Percentiles rank a stretch among this genome's conserved stretches.
phyloP scores from a whole-genome alignment of 1,140 invertebrate genomes.

The Lerema accius region DNA sequence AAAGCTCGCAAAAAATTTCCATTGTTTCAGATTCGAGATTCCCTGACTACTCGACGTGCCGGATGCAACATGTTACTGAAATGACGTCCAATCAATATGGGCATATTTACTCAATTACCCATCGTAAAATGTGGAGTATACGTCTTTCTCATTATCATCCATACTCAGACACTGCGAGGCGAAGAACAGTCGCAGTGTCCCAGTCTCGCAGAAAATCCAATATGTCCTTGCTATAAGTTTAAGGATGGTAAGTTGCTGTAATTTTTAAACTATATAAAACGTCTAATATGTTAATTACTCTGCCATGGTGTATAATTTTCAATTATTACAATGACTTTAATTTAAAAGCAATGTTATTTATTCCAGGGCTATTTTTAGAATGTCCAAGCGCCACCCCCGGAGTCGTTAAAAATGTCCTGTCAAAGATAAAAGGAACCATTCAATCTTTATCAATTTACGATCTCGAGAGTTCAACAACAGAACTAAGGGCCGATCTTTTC shows the following conservation, averaged over 20 bases:
- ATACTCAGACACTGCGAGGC: slow-evolving; percentile 77
- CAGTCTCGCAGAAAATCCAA: slow-evolving; percentile 87
- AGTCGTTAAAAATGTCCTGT: slow-evolving; percentile 84
- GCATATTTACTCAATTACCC: slow-evolving; percentile 59
- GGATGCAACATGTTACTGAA: slow-evolving; percentile 72
- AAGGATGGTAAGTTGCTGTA: slow-evolving; percentile 94
- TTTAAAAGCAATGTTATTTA: slow-evolving; percentile 30
- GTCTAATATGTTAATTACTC: too few relatives aligned
- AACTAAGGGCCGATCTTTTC: slow-evolving; percentile 88
- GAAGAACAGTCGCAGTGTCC: slow-evolving; percentile 85
- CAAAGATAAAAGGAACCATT: slow-evolving; percentile 86
- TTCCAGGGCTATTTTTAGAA: slow-evolving; percentile 91
- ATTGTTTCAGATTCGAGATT: slow-evolving; percentile 40
- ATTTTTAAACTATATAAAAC: too few relatives aligned
- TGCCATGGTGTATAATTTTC: too few relatives aligned
- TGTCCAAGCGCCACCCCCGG: slow-evolving; percentile 91
- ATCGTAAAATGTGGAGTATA: slow-evolving; percentile 70
- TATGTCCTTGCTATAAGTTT: slow-evolving; percentile 95
- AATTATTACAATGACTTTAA: too few relatives aligned
- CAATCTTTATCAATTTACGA: slow-evolving; percentile 95
- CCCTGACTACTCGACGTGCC: slow-evolving; percentile 37
- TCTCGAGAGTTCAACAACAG: slow-evolving; percentile 89
- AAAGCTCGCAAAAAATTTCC: background rate
- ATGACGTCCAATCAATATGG: slow-evolving; percentile 76
- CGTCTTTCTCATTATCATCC: slow-evolving; percentile 69